Conservation (phyloP, 2,797 vertebrate species). For the Amblyopsis hoosieri region DNA sequence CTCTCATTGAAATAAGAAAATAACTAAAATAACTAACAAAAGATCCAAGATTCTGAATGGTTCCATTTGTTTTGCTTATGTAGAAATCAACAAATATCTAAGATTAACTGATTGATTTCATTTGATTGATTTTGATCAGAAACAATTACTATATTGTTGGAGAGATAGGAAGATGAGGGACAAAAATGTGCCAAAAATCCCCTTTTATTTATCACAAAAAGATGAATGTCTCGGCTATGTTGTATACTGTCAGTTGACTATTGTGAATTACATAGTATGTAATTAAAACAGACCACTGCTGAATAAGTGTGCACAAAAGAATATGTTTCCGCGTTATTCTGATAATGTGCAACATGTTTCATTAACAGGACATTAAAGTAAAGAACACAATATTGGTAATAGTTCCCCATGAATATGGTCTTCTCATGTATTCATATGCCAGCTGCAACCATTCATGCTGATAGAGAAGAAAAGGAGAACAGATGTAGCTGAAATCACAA, state of each 20-base stretch:
- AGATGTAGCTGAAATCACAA: background rate
- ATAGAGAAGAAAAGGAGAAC: background rate
- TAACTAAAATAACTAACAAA: too few relatives aligned
- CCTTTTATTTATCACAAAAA: constrained; percentile 21
- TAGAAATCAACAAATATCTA: too few relatives aligned
- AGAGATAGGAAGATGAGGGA: too few relatives aligned
- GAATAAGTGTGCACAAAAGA: constrained; percentile 11
- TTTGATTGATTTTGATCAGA: too few relatives aligned
- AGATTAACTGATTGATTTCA: too few relatives aligned
- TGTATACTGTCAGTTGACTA: constrained; percentile 3
- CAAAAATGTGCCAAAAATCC: constrained; percentile 12
- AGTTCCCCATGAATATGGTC: background rate
- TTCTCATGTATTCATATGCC: background rate
- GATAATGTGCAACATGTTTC: constrained; percentile 16
- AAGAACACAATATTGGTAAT: too few relatives aligned
- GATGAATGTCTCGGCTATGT: constrained; percentile 10
- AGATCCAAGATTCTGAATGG: too few relatives aligned
- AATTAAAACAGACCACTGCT: constrained; percentile 1
- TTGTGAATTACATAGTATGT: constrained; percentile 28
- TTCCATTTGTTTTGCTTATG: too few relatives aligned
- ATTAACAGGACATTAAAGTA: background rate
- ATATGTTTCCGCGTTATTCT: constrained; percentile 34
- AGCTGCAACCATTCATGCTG: background rate
- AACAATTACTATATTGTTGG: too few relatives aligned
- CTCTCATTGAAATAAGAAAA: too few relatives aligned